phyloP scores from a whole-genome alignment of 2,888 invertebrate species.

The Ophion ventricosus region DNA sequence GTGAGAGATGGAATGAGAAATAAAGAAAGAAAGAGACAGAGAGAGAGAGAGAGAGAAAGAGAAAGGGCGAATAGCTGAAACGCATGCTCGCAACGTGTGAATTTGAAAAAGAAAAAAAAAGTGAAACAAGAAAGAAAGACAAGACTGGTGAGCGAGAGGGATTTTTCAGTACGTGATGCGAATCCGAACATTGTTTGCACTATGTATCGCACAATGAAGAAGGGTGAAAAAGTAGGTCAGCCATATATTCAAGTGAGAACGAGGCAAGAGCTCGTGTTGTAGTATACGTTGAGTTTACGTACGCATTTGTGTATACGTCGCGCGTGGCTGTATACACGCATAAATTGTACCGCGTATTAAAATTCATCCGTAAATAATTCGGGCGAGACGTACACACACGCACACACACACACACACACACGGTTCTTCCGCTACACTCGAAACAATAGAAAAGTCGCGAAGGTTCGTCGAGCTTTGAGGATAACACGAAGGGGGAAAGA shows the following conservation, averaged over 20 bases:
- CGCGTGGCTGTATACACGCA: background rate
- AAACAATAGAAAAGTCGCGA: background rate
- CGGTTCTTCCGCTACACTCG: background rate
- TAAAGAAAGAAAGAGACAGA: slow-evolving; percentile 17
- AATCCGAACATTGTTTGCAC: slow-evolving; percentile 63
- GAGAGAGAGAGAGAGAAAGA: too few species aligned
- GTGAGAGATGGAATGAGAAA: slow-evolving; percentile 33
- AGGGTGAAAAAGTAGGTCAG: slow-evolving; percentile 60
- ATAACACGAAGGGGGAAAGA: background rate
- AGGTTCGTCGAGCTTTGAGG: slow-evolving; percentile 12
- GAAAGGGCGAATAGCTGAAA: background rate
- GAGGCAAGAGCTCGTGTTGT: slow-evolving; percentile 1
- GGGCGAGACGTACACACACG: background rate
- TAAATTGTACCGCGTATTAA: background rate
- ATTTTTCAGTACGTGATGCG: slow-evolving; percentile 57
- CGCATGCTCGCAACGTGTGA: background rate
- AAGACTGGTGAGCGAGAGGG: slow-evolving; percentile 27
- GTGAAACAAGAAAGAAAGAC: slow-evolving; percentile 1
- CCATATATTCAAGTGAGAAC: slow-evolving; percentile 33
- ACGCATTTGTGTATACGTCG: slow-evolving; percentile 35
- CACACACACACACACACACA: background rate
- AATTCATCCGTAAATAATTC: slow-evolving; percentile 10
- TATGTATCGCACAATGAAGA: slow-evolving; percentile 43
- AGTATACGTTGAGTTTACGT: slow-evolving; percentile 12
- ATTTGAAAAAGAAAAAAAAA: background rate